phyloP scores from a whole-genome alignment of 2,113 vertebrate species.

The Mus musculus region DNA sequence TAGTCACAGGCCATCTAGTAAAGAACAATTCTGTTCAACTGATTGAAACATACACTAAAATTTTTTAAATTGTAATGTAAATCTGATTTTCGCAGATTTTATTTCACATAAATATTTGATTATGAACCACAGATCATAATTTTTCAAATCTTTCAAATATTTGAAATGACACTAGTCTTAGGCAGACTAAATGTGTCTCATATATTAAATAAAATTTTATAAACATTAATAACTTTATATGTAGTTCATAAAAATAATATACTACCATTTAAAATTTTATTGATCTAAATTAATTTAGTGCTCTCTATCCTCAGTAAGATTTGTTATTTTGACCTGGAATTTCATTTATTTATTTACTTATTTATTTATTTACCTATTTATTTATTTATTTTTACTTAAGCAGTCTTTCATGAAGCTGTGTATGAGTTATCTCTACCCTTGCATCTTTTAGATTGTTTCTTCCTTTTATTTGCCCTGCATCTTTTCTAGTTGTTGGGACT shows the following conservation, averaged over 20 bases:
- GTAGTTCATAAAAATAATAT: background rate
- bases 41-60: conserved; percentile 5
- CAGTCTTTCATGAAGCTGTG: too few relatives aligned
- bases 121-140: background rate
- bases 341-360: too few relatives aligned
- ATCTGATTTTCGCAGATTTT: background rate
- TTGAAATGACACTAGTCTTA: background rate
- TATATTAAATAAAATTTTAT: background rate
- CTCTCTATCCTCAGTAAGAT: background rate
- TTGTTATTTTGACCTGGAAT: background rate
- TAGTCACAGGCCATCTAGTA: conserved; percentile 19
- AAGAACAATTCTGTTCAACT: conserved; percentile 37
- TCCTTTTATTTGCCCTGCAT: too few relatives aligned
- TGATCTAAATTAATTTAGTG: background rate
- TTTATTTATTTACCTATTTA: too few relatives aligned
- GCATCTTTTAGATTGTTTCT: too few relatives aligned
- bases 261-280: background rate
- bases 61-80: conserved; percentile 49
- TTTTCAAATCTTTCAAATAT: background rate
- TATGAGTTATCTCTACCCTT: too few relatives aligned
- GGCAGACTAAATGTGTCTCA: background rate
- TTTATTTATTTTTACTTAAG: background rate
- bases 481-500: too few relatives aligned
- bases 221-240: background rate
- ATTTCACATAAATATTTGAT: background rate